Evolutionary conservation across 2,797 vertebrate genomes (phyloP), one percentile per base, ranked within the genome.

Genomic region (Melanotaenia maccullochi): DNA sequence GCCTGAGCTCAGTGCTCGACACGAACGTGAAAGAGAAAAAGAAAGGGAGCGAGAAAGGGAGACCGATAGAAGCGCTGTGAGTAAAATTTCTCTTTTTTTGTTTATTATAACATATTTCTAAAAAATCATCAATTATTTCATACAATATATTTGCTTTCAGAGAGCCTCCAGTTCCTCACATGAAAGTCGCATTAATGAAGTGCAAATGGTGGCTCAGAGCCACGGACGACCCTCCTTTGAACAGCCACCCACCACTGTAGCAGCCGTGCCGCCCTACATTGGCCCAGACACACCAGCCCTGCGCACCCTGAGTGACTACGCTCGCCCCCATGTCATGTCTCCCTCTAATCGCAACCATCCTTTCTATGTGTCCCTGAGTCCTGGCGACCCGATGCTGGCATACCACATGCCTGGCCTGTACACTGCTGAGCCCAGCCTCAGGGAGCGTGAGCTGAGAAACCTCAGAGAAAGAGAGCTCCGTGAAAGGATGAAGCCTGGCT

Each of bases 401-500:
- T 99, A 99, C 90, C 97, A 98, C 84, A 97, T 99, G 97, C 97
- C 97, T 0, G 96, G 97, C 61, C 93, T 99, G 71, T 99, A 99
- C 91, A 95, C 95, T 0, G 94, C 96, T 14, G 98, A 98, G 71
- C 97, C 97, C 38, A 92, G 94, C 80, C 94, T 98, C 73, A 94
- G 97, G 0, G 97, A 99, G 78, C 95, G 97, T 0, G 97, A 99
- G 93, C 95, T 98, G 9, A 94, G 97, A 4, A 97, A 98, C 65
- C 92, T 99, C 42, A 88, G 98, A 6, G 98, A 99, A 86, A 84
- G 98, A 4, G 98, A 99, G 86, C 89, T 99, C 70, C 94, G 97
- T 0, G 98, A 99, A 86, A 93, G 97, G 88, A 99, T 99, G 97
- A 99, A 99, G 89, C 97, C 98, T 0, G 98, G 98, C 79, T 99